A percentile compares a stretch with the other conserved stretches of the same genome.
phyloP scores from a whole-genome alignment of 2,888 invertebrate species.

The Ischnura elegans region DNA sequence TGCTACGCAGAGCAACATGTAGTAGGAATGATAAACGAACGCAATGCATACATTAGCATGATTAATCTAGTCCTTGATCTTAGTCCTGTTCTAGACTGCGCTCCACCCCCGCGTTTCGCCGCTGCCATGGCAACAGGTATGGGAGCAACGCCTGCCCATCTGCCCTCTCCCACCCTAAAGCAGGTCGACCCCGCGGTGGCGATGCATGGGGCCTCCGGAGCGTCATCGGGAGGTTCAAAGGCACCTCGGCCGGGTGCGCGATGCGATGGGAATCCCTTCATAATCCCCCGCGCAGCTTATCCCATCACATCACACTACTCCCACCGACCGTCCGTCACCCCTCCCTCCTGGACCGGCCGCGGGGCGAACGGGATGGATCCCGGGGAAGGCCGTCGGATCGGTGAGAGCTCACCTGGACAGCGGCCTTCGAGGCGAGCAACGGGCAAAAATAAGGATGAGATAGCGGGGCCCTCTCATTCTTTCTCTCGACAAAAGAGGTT shows the following conservation, averaged over 20 bases:
- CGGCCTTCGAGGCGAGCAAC: neutral
- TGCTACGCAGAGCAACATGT: too few relatives aligned
- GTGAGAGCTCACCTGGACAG: neutral
- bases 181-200: neutral
- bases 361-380: too few relatives aligned
- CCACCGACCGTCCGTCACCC: neutral
- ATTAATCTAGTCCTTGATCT: neutral
- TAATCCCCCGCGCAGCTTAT: neutral
- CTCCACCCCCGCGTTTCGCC: neutral
- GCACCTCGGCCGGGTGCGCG: neutral
- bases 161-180: neutral
- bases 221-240: neutral
- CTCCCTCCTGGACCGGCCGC: neutral
- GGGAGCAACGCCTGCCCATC: neutral
- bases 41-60: neutral
- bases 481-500: too few relatives aligned
- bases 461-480: too few relatives aligned
- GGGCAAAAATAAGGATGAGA: neutral
- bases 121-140: too few relatives aligned
- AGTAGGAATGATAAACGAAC: neutral
- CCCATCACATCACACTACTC: too few relatives aligned
- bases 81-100: neutral
- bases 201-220: too few relatives aligned
- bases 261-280: neutral
- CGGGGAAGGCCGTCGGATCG: neutral